Evolutionary conservation across 23 tunicate genomes (phyloP).

Genomic region (Ciona savignyi): DNA sequence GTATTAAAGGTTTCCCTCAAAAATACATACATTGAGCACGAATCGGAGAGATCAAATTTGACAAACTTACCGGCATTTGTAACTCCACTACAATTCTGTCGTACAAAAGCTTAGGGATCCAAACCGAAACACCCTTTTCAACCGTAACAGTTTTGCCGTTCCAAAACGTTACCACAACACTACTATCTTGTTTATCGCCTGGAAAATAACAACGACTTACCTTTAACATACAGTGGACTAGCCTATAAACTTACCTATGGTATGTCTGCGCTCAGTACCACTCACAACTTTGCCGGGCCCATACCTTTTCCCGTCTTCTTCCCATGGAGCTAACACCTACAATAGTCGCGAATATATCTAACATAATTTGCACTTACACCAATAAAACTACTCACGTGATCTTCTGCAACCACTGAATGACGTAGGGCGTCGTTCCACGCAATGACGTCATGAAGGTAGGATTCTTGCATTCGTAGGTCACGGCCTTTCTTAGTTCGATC

Average conservation of each 20-base stretch:
- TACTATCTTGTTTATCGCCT: constrained; percentile 78
- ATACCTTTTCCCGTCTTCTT: constrained; percentile 43
- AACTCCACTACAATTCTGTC: constrained; percentile 93
- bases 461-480: constrained; percentile 88
- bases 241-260: constrained; percentile 64
- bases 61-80: constrained; percentile 73
- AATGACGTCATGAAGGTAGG: constrained; percentile 88
- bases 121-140: constrained; percentile 67
- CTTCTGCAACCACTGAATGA: constrained; percentile 89
- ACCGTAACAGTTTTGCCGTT: constrained; percentile 76
- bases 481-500: constrained; percentile 76
- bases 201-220: too few relatives aligned
- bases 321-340: constrained; percentile 92
- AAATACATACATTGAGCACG: neutral
- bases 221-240: too few relatives aligned
- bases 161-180: constrained; percentile 83
- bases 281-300: constrained; percentile 89
- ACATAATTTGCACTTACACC: neutral
- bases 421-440: constrained; percentile 87
- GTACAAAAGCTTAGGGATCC: constrained; percentile 86
- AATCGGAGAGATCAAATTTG: neutral
- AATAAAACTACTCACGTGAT: constrained; percentile 38
- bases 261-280: constrained; percentile 75
- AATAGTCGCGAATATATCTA: neutral
- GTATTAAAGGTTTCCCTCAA: neutral